A percentile compares a stretch with the other conserved stretches of the same genome.
phyloP scores from a whole-genome alignment of 2,113 vertebrate genomes.

The Syngnathus floridae region DNA sequence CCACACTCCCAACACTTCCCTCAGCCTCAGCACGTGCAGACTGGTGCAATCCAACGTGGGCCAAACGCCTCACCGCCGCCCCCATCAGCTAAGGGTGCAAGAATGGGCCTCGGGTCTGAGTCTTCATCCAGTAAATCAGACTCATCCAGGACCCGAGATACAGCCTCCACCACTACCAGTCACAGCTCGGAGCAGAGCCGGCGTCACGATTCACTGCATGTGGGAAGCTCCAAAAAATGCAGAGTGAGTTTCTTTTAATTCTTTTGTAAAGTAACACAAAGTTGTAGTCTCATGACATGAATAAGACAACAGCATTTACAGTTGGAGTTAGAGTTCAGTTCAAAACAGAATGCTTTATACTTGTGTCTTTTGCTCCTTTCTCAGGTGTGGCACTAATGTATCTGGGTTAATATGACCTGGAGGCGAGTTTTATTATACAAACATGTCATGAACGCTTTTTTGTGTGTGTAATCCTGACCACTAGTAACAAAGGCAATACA shows the following conservation, averaged over 20 bases:
- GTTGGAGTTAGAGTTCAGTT: background rate
- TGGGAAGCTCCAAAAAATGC: constrained; percentile 26
- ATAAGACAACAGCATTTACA: background rate
- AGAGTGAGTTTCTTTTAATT: constrained; percentile 49
- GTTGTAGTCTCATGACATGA: background rate
- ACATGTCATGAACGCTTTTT: too few relatives aligned
- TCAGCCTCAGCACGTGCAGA: constrained; percentile 18
- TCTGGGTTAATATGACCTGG: too few relatives aligned
- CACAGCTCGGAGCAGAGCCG: constrained; percentile 51
- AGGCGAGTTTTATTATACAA: too few relatives aligned
- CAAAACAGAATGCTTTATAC: background rate
- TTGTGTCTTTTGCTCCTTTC: too few relatives aligned
- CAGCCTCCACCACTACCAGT: constrained; percentile 36
- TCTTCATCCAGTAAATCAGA: constrained; percentile 62
- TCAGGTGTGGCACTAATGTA: too few relatives aligned
- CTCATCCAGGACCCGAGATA: constrained; percentile 48
- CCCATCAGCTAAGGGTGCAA: constrained; percentile 19
- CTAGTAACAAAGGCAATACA: too few relatives aligned
- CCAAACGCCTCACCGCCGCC: constrained; percentile 16
- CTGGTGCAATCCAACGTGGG: constrained; percentile 9
- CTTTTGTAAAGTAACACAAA: background rate
- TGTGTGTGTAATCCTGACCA: too few relatives aligned
- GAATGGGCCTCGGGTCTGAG: constrained; percentile 42
- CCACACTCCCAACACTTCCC: constrained; percentile 18
- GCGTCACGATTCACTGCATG: constrained; percentile 25